Percentiles rank a stretch among this genome's conserved stretches.
phyloP scores from a whole-genome alignment of 64 coral and sea anemone genomes.

The Actinia equina region DNA sequence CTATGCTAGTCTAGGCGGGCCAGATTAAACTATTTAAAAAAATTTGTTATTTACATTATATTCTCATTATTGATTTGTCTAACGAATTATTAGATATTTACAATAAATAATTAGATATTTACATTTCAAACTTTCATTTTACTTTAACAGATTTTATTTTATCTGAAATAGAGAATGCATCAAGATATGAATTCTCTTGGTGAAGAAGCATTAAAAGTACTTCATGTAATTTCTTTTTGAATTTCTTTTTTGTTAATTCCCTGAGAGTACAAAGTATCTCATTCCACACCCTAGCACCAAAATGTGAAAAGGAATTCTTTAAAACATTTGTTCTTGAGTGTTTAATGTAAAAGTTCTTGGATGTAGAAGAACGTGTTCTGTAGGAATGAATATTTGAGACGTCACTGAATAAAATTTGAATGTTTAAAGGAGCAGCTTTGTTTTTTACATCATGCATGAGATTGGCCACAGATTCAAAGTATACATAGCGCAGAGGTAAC shows the following conservation, averaged over 20 bases:
- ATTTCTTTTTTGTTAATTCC: constrained; percentile 34
- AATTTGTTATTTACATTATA: too few species aligned
- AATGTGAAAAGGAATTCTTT: constrained; percentile 23
- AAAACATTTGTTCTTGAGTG: constrained; percentile 6
- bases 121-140: too few species aligned
- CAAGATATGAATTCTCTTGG: not conserved
- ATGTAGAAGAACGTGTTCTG: constrained; percentile 35
- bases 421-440: not conserved
- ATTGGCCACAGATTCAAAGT: constrained; percentile 38
- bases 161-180: not conserved
- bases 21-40: too few species aligned
- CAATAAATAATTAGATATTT: too few species aligned
- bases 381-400: constrained; percentile 28
- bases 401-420: constrained; percentile 3
- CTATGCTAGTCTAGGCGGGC: too few species aligned
- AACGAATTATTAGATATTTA: too few species aligned
- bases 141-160: not conserved
- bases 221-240: constrained; percentile 43
- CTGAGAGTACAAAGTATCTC: constrained; percentile 39
- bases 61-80: too few species aligned
- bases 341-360: constrained; percentile 31
- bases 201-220: not conserved
- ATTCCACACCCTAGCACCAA: constrained; percentile 43
- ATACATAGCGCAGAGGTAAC: not conserved
- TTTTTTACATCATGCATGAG: constrained; percentile 25